These are phyloP conservation scores for Apamea monoglypha DNA, from an alignment of 2,888 invertebrate genomes.

Conservation along the genomic window DNA sequence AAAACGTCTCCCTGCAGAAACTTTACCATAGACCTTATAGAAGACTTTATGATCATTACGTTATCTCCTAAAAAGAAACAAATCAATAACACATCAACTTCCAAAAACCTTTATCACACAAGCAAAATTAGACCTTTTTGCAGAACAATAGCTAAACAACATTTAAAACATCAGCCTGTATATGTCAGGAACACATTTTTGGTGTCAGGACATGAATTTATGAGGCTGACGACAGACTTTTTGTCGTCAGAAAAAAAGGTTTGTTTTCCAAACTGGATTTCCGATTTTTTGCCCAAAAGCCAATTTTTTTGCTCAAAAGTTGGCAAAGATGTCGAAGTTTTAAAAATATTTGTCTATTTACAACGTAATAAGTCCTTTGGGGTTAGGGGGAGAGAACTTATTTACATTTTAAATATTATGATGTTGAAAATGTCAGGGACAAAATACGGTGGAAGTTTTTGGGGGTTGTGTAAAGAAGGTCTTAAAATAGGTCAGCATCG, in stretches of 20 bases:
- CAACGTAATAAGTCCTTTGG: constrained; percentile 42
- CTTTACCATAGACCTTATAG: background rate
- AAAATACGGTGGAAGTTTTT: background rate
- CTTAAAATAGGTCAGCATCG: constrained; percentile 29
- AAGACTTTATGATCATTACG: constrained; percentile 10
- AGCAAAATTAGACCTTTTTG: constrained; percentile 45
- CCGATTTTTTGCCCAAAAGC: constrained; percentile 64
- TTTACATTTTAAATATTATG: constrained; percentile 58
- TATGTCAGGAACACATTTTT: constrained; percentile 61
- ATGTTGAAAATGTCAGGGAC: constrained; percentile 15
- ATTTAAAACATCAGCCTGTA: constrained; percentile 55
- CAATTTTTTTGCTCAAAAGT: constrained; percentile 61
- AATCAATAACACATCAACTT: background rate
- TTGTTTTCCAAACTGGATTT: constrained; percentile 65
- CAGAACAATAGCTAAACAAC: constrained; percentile 25
- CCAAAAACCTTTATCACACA: constrained; percentile 3
- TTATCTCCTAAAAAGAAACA: background rate
- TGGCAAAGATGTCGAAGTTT: constrained; percentile 43
- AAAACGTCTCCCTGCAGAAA: background rate
- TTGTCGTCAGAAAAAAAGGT: constrained; percentile 65
- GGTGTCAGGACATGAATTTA: constrained; percentile 68
- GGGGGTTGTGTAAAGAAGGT: background rate
- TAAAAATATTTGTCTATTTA: constrained; percentile 50
- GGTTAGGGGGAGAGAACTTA: constrained; percentile 11
- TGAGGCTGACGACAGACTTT: constrained; percentile 67